Conservation (phyloP, 2,113 vertebrate species). For the Chlamydotis undulata region DNA sequence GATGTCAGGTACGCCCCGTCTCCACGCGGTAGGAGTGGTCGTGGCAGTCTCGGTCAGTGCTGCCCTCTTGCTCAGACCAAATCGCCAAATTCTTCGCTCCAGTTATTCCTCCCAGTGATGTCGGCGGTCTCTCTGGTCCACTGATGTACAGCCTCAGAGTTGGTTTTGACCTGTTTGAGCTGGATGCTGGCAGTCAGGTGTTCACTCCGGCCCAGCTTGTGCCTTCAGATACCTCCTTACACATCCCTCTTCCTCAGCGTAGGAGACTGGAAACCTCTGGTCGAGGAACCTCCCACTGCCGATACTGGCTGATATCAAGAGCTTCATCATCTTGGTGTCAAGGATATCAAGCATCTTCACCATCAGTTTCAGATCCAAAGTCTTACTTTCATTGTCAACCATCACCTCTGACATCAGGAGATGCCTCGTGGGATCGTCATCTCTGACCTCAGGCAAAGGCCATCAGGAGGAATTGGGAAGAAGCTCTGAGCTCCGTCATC, state of each 20-base stretch:
- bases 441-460: no score
- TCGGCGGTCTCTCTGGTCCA: not conserved
- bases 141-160: not conserved
- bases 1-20: not conserved
- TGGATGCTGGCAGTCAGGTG: not conserved
- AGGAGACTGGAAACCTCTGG: not conserved
- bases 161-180: not conserved
- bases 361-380: not conserved
- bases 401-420: not conserved
- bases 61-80: fast-evolving
- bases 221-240: no score
- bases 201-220: not conserved
- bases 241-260: not conserved
- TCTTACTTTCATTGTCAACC: not conserved
- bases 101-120: not conserved
- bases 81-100: not conserved
- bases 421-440: not conserved
- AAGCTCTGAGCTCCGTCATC: not conserved
- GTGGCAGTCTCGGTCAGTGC: fast-evolving
- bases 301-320: not conserved
- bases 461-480: not conserved
- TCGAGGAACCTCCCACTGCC: not conserved
- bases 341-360: not conserved
- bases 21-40: fast-evolving
- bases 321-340: not conserved